Evolutionary conservation across 2,888 invertebrate genomes (phyloP).

Genomic region (Cosmia trapezina): DNA sequence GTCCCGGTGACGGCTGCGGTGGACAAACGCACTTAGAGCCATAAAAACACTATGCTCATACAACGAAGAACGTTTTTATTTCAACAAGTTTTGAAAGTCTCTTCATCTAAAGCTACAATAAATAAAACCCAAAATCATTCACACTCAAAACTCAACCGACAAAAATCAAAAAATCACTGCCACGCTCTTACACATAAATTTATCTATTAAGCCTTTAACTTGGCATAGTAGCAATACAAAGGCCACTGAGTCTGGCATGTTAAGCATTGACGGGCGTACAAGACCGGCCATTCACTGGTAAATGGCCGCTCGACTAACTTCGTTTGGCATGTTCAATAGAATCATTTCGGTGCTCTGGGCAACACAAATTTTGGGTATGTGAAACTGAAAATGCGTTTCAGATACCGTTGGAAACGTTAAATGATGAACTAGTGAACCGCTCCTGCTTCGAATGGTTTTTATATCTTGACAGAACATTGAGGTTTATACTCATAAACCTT

Average conservation of each 20-base stretch:
- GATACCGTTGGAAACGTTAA: slow-evolving; percentile 1
- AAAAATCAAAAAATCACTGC: neutral
- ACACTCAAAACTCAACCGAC: no score
- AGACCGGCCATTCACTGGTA: neutral
- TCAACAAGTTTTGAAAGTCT: no score
- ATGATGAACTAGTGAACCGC: neutral
- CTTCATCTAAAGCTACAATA: no score
- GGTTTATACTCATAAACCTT: no score
- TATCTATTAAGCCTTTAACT: slow-evolving; percentile 7
- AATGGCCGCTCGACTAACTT: slow-evolving; percentile 6
- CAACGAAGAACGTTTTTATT: no score
- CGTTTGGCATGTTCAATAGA: slow-evolving; percentile 26
- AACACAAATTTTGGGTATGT: slow-evolving; percentile 4
- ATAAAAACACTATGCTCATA: no score
- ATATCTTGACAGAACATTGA: no score
- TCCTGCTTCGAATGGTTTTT: no score
- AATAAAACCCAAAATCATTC: no score
- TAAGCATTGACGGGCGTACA: neutral
- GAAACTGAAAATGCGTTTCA: slow-evolving; percentile 14
- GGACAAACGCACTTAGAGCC: no score
- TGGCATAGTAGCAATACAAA: slow-evolving; percentile 29
- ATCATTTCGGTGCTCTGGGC: neutral
- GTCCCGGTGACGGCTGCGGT: no score
- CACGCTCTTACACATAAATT: neutral
- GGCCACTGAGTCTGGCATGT: slow-evolving; percentile 15